Base-by-base conservation (phyloP, 2,888 invertebrate genomes). In the Eupithecia vulgata region DNA sequence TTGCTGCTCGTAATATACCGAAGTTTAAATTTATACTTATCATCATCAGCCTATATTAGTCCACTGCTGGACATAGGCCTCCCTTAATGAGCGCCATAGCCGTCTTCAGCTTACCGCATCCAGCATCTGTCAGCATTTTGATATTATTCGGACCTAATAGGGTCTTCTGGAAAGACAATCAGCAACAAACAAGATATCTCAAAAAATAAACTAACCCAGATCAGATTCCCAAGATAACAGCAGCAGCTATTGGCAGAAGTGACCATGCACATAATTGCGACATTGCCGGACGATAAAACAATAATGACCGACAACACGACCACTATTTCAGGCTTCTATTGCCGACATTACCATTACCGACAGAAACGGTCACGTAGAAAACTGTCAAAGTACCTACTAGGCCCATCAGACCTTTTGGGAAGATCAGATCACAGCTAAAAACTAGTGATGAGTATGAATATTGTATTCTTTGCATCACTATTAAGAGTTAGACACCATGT, bases 311-410 rank as follows among this genome's bases (percentile, higher is more conserved):
- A n/a, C 70, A 67, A 66, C 45, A 70, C 42, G 69, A 69, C 67
- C 66, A 52, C 52, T 72, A 70, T 72, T 72, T 67, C 35, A 69
- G 64, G 30, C 67, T 71, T 72, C 42, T 75, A 70, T 75, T 75
- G 67, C 78, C 65, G 57, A 65, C 70, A 67, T 71, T 67, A 72
- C 72, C 74, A 76, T 78, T 76, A 73, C 74, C 42, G 59, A 64
- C 74, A 42, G 61, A 69, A 72, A 77, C 71, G 76, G 76, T 75
- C 78, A 78, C 76, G 65, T 42, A 17, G 61, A n/a, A 35, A 25
- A 21, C 15, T 45, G n/a, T 5, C 62, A n/a, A 62, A 42, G 6
- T 45, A n/a, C n/a, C 45, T n/a, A 45, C 5, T 17, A 7, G 3
- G n/a, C n/a, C 45, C 45, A 45, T 45, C 45, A 45, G 7, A 3